Evolutionary conservation across 2,888 invertebrate species (phyloP), one percentile per base, ranked within the genome.

Genomic region (Cynaeus angustus): DNA sequence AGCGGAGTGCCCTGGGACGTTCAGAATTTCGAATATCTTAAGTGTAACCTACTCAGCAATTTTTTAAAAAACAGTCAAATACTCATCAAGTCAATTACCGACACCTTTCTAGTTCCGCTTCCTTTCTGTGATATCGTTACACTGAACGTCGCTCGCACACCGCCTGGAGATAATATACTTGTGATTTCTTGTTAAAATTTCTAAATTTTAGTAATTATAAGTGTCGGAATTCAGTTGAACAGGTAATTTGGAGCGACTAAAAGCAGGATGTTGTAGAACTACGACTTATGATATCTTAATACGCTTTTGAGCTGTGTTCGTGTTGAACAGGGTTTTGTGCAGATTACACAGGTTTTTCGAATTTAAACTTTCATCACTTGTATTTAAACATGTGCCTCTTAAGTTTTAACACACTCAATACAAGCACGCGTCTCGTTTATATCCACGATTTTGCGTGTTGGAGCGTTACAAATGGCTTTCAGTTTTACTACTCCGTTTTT

Each of bases 301-400:
- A 74, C 72, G 74, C 74, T 74, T 75, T 66, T 72, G 75, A 72
- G 75, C 75, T 75, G 72, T 75, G 75, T 73, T 73, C 73, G 72
- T 73, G 70, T 74, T 61, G 72, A 73, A 75, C 75, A 73, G 75
- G 75, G 75, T 73, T 75, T 73, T 75, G 73, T 75, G 70, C 75
- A 74, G 69, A 74, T 72, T 70, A 72, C 28, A 66, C 55, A 48
- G 37, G 38, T 52, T 52, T 21, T 30, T 61, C 21, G 28, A 28
- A 50, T 50, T 21, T 21, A 28, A 37, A 26, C 26, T 33, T 30
- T 38, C 21, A 58, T 38, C 55, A 65, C 58, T 58, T 48, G 12
- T 45, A 21, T 21, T 21, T 21, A 4, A 21, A 21, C 21, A 21
- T 53, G 21, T 72, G 74, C 72, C 72, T 72, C 72, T 64, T 70